Conservation (phyloP, 2,797 vertebrate genomes). For the Acanthornis magna region DNA sequence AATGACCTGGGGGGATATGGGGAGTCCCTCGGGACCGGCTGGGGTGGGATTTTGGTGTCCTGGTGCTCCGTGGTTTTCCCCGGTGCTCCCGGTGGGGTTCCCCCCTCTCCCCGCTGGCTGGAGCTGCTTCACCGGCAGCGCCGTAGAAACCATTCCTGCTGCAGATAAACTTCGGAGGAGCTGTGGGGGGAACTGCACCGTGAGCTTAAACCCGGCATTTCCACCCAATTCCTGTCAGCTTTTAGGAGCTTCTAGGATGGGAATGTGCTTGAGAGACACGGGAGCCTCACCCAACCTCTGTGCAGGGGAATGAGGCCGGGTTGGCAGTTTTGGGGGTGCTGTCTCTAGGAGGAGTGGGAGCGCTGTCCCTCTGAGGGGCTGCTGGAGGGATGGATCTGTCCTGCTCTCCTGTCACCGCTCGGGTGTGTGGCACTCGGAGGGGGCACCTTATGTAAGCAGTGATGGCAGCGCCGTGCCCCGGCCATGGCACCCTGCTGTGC, state of each 20-base stretch:
- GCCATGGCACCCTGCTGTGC: neutral
- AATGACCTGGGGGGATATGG: fast-evolving
- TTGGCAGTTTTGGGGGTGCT: neutral
- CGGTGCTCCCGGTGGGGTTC: neutral
- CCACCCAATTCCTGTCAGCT: fast-evolving
- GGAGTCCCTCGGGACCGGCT: fast-evolving
- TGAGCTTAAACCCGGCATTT: fast-evolving
- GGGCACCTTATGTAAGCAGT: conserved; percentile 14
- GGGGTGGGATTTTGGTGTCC: neutral
- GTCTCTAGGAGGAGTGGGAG: neutral
- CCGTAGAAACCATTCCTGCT: fast-evolving
- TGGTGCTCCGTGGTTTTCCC: fast-evolving
- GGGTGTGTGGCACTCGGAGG: neutral
- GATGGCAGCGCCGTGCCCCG: neutral
- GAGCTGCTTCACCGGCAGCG: fast-evolving
- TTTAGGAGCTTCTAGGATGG: neutral
- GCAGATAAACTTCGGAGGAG: neutral
- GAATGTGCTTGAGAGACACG: fast-evolving
- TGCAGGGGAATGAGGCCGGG: fast-evolving
- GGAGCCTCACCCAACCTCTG: neutral
- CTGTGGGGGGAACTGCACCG: fast-evolving
- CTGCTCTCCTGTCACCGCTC: neutral
- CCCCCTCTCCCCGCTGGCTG: neutral
- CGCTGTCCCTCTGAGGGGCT: fast-evolving
- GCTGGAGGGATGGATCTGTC: neutral